These are phyloP conservation scores for Limnodromus scolopaceus DNA, from an alignment of 2,797 vertebrate species.

Conservation along the genomic window DNA sequence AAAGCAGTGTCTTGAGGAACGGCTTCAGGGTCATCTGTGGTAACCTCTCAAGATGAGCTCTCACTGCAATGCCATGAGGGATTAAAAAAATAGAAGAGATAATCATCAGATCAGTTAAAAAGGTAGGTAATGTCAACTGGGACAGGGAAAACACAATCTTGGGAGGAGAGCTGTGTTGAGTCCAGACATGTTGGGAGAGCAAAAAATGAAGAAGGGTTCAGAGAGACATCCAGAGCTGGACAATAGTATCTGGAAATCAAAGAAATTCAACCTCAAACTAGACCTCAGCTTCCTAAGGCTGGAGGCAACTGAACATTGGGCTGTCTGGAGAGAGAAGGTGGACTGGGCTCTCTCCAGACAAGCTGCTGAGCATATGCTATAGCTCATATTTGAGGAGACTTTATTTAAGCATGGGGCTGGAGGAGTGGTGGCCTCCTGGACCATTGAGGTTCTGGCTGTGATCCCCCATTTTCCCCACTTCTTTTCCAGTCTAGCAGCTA, in stretches of 20 bases:
- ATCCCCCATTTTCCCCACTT: neutral
- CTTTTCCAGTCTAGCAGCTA: neutral
- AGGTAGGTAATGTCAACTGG: neutral
- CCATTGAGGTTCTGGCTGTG: neutral
- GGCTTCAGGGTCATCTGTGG: neutral
- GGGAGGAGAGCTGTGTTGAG: neutral
- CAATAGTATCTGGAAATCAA: neutral
- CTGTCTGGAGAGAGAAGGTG: neutral
- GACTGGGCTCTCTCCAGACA: neutral
- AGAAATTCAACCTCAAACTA: neutral
- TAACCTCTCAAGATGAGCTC: conserved; percentile 33
- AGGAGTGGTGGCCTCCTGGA: neutral
- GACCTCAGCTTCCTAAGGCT: neutral
- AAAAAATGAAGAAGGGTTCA: neutral
- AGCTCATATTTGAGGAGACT: neutral
- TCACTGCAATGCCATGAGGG: neutral
- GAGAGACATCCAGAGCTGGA: neutral
- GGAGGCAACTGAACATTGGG: neutral
- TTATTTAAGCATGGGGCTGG: neutral
- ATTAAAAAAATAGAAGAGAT: neutral
- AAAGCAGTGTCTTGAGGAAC: neutral
- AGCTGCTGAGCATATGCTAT: neutral
- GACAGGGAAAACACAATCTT: neutral
- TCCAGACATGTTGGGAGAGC: neutral
- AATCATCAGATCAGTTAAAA: neutral